Evolutionary conservation across 2,113 vertebrate genomes (phyloP).

Genomic region (Sceloporus tristichus): DNA sequence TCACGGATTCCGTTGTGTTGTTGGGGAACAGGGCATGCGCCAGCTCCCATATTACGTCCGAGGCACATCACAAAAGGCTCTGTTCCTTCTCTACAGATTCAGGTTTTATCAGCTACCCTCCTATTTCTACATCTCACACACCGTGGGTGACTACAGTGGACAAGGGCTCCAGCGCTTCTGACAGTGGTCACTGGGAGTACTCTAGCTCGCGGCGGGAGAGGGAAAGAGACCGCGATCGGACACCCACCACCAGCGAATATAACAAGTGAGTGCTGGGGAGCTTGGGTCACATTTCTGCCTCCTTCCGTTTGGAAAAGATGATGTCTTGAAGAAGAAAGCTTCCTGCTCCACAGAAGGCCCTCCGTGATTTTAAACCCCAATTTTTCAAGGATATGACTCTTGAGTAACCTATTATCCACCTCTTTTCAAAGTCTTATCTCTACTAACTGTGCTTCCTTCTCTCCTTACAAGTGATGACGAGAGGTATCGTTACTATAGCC

Average conservation of each 20-base stretch:
- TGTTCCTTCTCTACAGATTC: constrained; percentile 67
- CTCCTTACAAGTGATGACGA: constrained; percentile 64
- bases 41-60: too few species aligned
- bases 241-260: constrained; percentile 72
- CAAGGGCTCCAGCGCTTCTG: constrained; percentile 68
- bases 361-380: too few species aligned
- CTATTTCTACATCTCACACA: constrained; percentile 73
- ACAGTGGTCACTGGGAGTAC: constrained; percentile 76
- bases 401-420: not conserved
- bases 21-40: not conserved
- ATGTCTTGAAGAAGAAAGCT: too few species aligned
- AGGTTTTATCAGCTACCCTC: constrained; percentile 76
- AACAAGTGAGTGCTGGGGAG: constrained; percentile 68
- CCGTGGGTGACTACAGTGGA: constrained; percentile 74
- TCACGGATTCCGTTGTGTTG: not conserved
- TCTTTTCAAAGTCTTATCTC: not conserved
- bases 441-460: not conserved
- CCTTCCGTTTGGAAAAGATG: too few species aligned
- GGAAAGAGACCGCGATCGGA: constrained; percentile 69
- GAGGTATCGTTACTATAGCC: constrained; percentile 74
- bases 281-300: not conserved
- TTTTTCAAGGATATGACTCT: too few species aligned
- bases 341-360: too few species aligned
- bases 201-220: constrained; percentile 65
- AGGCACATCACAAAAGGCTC: not conserved